Percentiles rank a stretch among this genome's conserved stretches.
Conservation (phyloP, 2,113 vertebrate species). For the Cryptotis parvus region DNA sequence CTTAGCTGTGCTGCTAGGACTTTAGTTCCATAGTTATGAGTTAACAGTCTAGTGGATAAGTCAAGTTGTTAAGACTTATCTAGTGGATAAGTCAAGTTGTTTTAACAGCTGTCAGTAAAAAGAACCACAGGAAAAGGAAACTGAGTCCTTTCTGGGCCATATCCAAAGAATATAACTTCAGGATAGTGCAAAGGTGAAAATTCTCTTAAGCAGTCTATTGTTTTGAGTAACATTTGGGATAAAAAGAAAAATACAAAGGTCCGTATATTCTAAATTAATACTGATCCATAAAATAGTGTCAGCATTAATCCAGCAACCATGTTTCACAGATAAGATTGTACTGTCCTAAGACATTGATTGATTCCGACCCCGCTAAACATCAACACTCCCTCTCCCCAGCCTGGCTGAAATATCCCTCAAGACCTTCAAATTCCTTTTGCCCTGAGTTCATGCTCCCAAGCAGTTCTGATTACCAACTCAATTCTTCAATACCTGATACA, state of each 20-base stretch:
- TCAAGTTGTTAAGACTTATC: neutral
- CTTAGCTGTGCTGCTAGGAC: neutral
- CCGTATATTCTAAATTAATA: conserved; percentile 38
- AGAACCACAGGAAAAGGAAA: neutral
- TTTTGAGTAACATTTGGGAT: conserved; percentile 36
- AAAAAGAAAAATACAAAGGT: conserved; percentile 31
- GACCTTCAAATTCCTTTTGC: conserved; percentile 56
- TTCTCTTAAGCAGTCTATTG: conserved; percentile 15
- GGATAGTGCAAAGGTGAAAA: conserved; percentile 6
- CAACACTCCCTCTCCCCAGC: neutral
- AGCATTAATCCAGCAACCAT: no score
- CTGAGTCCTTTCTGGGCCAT: neutral
- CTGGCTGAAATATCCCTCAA: conserved; percentile 37
- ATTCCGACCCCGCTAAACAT: neutral
- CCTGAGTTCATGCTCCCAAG: conserved; percentile 40
- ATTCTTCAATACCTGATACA: conserved; percentile 6
- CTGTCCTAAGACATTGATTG: neutral
- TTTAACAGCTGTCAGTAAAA: neutral
- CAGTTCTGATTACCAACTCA: conserved; percentile 59
- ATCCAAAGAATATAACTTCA: neutral
- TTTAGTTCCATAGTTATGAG: neutral
- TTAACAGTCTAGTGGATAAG: neutral
- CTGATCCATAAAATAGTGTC: no score
- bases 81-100: neutral
- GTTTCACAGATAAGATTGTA: neutral